Base-by-base conservation (phyloP, 2,797 vertebrate species). In the Tachyglossus aculeatus region DNA sequence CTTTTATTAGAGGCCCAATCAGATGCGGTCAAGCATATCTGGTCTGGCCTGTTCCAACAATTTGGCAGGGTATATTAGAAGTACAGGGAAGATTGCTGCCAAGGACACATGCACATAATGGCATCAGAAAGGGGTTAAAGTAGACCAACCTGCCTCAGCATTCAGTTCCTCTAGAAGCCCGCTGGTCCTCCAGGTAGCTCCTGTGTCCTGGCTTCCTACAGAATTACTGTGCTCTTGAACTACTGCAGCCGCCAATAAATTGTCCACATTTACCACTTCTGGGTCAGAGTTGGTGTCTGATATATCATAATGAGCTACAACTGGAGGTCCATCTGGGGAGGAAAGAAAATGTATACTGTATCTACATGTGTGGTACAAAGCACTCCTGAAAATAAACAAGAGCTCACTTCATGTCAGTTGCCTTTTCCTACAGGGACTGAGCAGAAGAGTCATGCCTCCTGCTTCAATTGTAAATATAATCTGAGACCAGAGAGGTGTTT, bases 211-310 rank as follows among this genome's bases (percentile, higher is more conserved):
- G 86, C 90, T 94, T 90, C 89, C 91, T 91, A 95, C 86, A 84
- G 94, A 95, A 91, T 94, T 95, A 86, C 5, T 87, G 91, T 95
- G 95, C 89, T 97, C 96, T 93, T 96, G 94, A 92, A 94, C 96
- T 88, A 95, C 96, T 80, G 96, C 95, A 86, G 94, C 94, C 2
- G 95, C 93, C 93, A 97, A 85, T 62, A 94, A 92, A 94, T 88
- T 95, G 93, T 94, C 96, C 93, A 96, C 95, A 90, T 93, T 95
- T 92, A 97, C 91, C 92, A 94, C 94, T 91, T 97, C 97, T 77
- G 94, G 95, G 90, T 99, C 97, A 84, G 97, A 98, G 93, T 96
- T 96, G 90, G 97, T 97, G 91, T 98, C 98, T 89, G 97, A 99
- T 92, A 98, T 94, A 93, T 99, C 96, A 88, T 96, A 99, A 93